Evolutionary conservation across 2,113 vertebrate genomes (phyloP), one percentile per base, ranked within the genome.

Genomic region (Ammospiza caudacuta): DNA sequence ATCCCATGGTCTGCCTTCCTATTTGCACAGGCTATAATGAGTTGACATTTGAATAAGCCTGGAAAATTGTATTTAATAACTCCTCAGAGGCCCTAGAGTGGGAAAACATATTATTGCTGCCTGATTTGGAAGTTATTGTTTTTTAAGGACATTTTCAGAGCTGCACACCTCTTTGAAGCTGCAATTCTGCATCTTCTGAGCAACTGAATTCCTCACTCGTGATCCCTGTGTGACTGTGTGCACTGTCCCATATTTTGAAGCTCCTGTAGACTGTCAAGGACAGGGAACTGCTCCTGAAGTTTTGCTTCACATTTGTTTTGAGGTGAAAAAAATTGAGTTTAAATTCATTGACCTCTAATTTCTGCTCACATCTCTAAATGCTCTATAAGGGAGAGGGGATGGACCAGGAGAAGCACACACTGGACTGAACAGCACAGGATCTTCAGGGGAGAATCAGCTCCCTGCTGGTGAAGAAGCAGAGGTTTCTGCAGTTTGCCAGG

Each of bases 41-140:
- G 58, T 10, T 87, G 94, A 68, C 51, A 90, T 95, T 92, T 93
- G 87, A 76, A 94, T 90, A 91, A 35, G 24, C 74, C 93, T 84
- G 87, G 93, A 96, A 95, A 94, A 82, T 89, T 66, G 47, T 62
- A 70, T 73, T 84, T 95, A 93, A 84, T 89, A 73, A 94, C 58
- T 93, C 90, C 70, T 96, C 70, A 16, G 29, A 83, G 93, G 63
- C 92, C 86, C 35, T 49, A 9, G 69, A 74, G 52, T 58, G 81
- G 84, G 91, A 87, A 95, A 93, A 92, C 41, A 19, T 43, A 74
- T 95, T 77, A 69, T 43, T 29, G 51, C 41, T 85, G 83, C 39
- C 23, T 94, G 81, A 69, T 73, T 66, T 55, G 79, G 69, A 69
- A 68, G 4, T 52, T 24, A 58, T 10, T 61, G 57, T 79, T 75